Evolutionary conservation across 2,888 invertebrate genomes (phyloP), one percentile per base, ranked within the genome.

Genomic region (Julus scandinavius): DNA sequence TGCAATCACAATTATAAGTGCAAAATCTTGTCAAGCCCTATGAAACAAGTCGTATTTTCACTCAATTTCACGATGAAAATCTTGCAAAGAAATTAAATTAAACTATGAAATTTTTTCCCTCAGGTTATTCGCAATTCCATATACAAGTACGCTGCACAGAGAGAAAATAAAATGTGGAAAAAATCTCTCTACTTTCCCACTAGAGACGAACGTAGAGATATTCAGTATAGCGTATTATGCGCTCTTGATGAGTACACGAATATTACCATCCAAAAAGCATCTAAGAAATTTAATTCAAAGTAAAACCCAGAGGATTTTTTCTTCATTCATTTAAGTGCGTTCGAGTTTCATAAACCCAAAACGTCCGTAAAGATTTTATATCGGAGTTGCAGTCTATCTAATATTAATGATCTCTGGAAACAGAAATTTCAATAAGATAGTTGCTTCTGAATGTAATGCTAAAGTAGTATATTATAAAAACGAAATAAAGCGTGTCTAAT

Each of bases 391-490:
- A 72, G 72, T 29, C 72, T 72, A 72, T 72, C 72, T 72, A 72
- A 72, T 72, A 72, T 72, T n/a, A 72, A 72, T 72, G 72, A 72
- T 72, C 72, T 72, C 72, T 9, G n/a, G 72, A 72, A 72, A 72
- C 29, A 11, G 49, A 72, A 72, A 72, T 72, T 72, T 72, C 72
- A 72, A 72, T 72, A 29, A 72, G 72, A 72, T 72, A 72, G 72
- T 72, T 72, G 72, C 72, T 29, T 9, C 72, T 6, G 72, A 72
- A 58, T 3, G 58, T 58, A 58, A 58, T 58, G 17, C 1, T 17
- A 58, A 58, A 58, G 72, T 72, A 72, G 11, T 72, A 29, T 72
- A 72, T 72, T 72, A 29, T 9, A 29, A n/a, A 72, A 72, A 72
- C 72, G 17, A 72, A 72, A 72, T 29, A 29, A 29, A 29, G 9